Base-by-base conservation (phyloP, 2,113 vertebrate genomes). In the Felis chaus region DNA sequence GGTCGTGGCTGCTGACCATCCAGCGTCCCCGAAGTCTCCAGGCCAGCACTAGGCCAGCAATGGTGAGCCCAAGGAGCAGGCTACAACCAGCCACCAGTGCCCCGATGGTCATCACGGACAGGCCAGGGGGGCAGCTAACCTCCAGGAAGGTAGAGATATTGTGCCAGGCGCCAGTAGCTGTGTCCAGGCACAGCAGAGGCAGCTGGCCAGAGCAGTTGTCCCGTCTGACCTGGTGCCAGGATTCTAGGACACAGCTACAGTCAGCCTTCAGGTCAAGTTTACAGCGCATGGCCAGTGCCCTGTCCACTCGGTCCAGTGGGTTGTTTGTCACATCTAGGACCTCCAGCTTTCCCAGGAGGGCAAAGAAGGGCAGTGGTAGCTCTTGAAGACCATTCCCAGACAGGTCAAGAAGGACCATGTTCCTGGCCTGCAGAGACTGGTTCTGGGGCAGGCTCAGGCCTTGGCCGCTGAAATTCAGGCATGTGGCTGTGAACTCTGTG, bases 401-500 rank as follows among this genome's bases (percentile, higher is more conserved):
- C 73, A 98, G 89, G 41, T 97, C 96, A 0, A 98, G 89, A 41
- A 80, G 2, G 1, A 0, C 7, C 36, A 97, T 0, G 0, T 0
- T 0, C 3, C 21, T 1, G 29, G 96, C 97, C n/a, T 3, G 41
- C 57, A 98, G 78, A 7, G 92, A 63, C 91, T 13, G 61, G 57
- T 88, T 69, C 27, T 0, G 7, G 2, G 50, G 95, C 14, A 87
- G 87, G 27, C 0, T 41, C 63, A 96, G 74, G 5, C 7, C 16
- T 4, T 1, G 74, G 57, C 97, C 90, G 0, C 97, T 98, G 48
- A 98, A 92, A 41, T 98, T 98, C 74, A 98, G 48, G 89, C 98
- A 98, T 0, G 2, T 13, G 41, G 0, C n/a, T 0, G 1, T 1
- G n/a, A 96, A 96, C 21, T 29, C 11, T 0, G 0, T 4, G 7